Evolutionary conservation across 2,888 invertebrate genomes (phyloP).

Genomic region (Cosmopolites sordidus): DNA sequence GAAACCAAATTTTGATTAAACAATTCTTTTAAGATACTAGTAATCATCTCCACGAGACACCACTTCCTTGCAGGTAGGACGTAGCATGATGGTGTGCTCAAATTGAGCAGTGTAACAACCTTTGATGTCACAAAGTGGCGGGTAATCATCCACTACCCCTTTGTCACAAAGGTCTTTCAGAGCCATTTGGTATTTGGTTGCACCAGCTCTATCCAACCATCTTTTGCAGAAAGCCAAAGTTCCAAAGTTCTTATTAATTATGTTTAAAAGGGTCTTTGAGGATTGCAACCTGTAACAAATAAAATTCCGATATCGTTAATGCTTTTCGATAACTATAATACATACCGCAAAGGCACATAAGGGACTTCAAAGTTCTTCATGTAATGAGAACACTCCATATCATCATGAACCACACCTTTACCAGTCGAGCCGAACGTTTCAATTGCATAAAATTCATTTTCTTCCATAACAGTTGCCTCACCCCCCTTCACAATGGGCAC

Average conservation of each 20-base stretch:
- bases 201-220: slow-evolving; percentile 96
- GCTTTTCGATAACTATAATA: too few species aligned
- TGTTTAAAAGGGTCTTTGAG: slow-evolving; percentile 85
- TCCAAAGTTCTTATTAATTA: slow-evolving; percentile 95
- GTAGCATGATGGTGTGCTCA: slow-evolving; percentile 94
- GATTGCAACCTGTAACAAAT: slow-evolving; percentile 77
- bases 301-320: background rate
- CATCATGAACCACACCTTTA: slow-evolving; percentile 90
- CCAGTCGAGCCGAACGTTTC: slow-evolving; percentile 99
- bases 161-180: slow-evolving; percentile 98
- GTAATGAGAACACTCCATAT: slow-evolving; percentile 99
- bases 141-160: slow-evolving; percentile 96
- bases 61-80: slow-evolving; percentile 98
- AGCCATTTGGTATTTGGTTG: slow-evolving; percentile 97
- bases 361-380: slow-evolving; percentile 97
- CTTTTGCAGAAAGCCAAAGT: slow-evolving; percentile 98
- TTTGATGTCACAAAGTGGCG: slow-evolving; percentile 94
- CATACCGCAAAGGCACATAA: slow-evolving; percentile 82
- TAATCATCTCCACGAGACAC: slow-evolving; percentile 96
- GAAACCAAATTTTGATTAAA: slow-evolving; percentile 9
- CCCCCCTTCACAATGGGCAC: slow-evolving; percentile 99
- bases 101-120: slow-evolving; percentile 99
- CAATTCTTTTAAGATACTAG: slow-evolving; percentile 46
- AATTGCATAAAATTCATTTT: slow-evolving; percentile 98
- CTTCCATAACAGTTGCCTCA: slow-evolving; percentile 97